Percentiles rank a stretch among this genome's conserved stretches.
phyloP scores from a whole-genome alignment of 1,140 invertebrate genomes.

The Temnothorax longispinosus region DNA sequence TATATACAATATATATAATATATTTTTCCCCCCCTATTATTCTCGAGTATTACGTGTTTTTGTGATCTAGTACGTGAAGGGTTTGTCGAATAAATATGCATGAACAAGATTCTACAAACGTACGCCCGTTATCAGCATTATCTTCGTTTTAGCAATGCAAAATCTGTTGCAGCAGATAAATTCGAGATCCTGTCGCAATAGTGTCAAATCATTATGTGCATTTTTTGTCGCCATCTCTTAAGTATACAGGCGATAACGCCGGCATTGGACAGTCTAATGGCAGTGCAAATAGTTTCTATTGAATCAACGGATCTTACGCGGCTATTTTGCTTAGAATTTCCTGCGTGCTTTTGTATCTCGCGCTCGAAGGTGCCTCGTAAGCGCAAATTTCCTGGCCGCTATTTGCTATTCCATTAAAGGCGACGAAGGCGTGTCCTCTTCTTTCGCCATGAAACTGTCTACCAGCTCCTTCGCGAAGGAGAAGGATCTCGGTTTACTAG shows the following conservation, averaged over 20 bases:
- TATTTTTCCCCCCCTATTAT: background rate
- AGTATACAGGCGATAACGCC: constrained; percentile 66
- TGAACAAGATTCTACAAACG: background rate
- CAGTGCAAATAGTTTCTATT: constrained; percentile 84
- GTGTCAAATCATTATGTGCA: constrained; percentile 52
- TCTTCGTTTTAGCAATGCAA: constrained; percentile 13
- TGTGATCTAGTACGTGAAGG: background rate
- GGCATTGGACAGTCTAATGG: constrained; percentile 76
- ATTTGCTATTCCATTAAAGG: constrained; percentile 83
- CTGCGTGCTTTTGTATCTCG: constrained; percentile 76
- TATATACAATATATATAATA: background rate
- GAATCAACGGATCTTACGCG: constrained; percentile 80
- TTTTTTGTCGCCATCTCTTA: constrained; percentile 47
- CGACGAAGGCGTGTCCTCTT: constrained; percentile 72
- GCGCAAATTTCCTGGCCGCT: constrained; percentile 83
- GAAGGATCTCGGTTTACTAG: constrained; percentile 49
- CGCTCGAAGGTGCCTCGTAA: constrained; percentile 78
- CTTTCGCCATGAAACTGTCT: constrained; percentile 74
- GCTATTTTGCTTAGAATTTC: constrained; percentile 80
- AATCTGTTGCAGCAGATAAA: constrained; percentile 65
- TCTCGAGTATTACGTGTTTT: background rate
- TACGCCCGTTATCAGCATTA: background rate
- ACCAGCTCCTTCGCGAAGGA: constrained; percentile 19
- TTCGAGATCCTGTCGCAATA: constrained; percentile 61
- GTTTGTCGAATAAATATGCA: background rate